Evolutionary conservation across 2,888 invertebrate genomes (phyloP), one percentile per base, ranked within the genome.

Genomic region (Hyles lineata): DNA sequence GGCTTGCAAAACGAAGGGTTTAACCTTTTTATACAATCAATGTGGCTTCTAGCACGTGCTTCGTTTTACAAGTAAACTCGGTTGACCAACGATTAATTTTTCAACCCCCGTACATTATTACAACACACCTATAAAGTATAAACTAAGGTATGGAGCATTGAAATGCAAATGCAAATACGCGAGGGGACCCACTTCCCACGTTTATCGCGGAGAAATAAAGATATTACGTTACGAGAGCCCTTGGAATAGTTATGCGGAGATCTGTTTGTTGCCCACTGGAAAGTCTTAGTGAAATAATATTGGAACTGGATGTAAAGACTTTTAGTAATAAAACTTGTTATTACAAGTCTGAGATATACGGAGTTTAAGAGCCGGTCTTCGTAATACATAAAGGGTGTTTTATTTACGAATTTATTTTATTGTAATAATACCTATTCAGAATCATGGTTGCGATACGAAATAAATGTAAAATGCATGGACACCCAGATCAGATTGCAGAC

Each of bases 101-200:
- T 17, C n/a, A 35, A 55, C 55, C 55, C 35, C 17, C 2, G 1
- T 23, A 43, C n/a, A n/a, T 63, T 67, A 17, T 43, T 35, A 21
- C 35, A 43, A 23, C 43, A 50, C 67, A 43, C 23, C 67, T 67
- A 50, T 23, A 23, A 21, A 50, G 50, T 67, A 50, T 23, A 23
- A 21, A 50, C 43, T 43, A 63, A 63, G 21, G 21, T 25, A 23
- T 50, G 43, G 15, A 4, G 11, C 15, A 67, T 67, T 67, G 4
- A 43, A 21, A 67, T 67, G 67, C 50, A 50, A 67, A 67, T 67
- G 11, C 11, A 50, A 11, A 67, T 17, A 25, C 60, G 17, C 60
- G 23, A 67, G 67, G 67, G 67, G 67, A 67, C 67, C 17, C 15
- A n/a, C 8, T 62, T 62, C 62, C 2, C 55, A 55, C n/a, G 32